Percentiles rank a stretch among this genome's conserved stretches.
Evolutionary conservation across 2,113 vertebrate genomes (phyloP).

Genomic region (Grammomys surdaster): DNA sequence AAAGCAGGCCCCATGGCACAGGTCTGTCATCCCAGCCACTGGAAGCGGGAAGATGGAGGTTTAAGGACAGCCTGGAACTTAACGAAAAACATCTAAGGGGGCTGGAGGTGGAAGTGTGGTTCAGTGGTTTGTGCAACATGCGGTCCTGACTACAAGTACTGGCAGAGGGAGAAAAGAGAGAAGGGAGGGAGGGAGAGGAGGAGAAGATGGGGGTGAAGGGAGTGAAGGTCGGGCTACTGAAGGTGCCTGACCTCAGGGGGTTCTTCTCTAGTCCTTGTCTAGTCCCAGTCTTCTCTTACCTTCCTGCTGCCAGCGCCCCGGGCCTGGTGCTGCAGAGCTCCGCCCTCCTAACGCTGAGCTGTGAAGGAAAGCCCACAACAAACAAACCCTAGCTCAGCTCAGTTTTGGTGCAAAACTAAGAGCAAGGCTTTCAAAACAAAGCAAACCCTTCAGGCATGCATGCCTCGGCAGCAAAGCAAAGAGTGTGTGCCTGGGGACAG

Average conservation of each 20-base stretch:
- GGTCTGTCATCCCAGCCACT: neutral
- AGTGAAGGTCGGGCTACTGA: neutral
- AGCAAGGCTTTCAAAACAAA: neutral
- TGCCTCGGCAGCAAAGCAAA: neutral
- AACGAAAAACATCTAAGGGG: neutral
- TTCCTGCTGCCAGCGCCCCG: neutral
- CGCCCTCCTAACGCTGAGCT: neutral
- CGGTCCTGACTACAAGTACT: neutral
- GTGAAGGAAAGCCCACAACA: neutral
- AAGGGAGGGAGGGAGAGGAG: too few relatives aligned
- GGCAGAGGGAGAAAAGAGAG: neutral
- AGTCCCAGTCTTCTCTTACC: neutral
- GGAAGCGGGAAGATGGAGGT: neutral
- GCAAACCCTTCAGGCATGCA: neutral
- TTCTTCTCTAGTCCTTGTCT: rapidly evolving
- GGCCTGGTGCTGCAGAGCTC: neutral
- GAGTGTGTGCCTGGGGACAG: rapidly evolving
- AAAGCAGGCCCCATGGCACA: neutral
- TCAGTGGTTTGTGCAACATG: neutral
- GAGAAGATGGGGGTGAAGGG: neutral
- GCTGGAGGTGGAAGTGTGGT: neutral
- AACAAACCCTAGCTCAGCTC: neutral
- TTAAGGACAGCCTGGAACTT: neutral
- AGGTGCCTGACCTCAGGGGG: neutral
- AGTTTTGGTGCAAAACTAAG: neutral